Percentiles rank a stretch among this genome's conserved stretches.
These are phyloP conservation scores for Euproctis similis DNA, from an alignment of 2,888 invertebrate genomes.

Conservation along the genomic window DNA sequence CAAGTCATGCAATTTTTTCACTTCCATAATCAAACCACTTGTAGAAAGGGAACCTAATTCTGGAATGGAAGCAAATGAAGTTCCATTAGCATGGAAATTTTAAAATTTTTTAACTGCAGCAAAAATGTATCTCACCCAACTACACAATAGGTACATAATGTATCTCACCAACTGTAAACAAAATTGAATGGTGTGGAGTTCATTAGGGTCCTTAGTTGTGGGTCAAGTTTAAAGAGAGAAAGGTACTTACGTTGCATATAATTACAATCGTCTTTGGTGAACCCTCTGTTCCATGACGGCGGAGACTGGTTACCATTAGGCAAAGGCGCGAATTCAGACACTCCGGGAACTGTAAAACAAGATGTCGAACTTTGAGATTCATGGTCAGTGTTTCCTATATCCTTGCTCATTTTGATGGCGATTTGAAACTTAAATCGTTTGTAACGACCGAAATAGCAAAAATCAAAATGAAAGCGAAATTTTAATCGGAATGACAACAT, in stretches of 20 bases:
- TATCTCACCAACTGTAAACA: too few species aligned
- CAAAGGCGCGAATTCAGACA: slow-evolving; percentile 86
- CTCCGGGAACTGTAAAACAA: slow-evolving; percentile 86
- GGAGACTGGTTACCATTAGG: slow-evolving; percentile 75
- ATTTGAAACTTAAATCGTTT: slow-evolving; percentile 59
- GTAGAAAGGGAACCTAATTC: slow-evolving; percentile 85
- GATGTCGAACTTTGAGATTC: slow-evolving; percentile 47
- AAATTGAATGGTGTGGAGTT: too few species aligned
- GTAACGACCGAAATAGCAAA: slow-evolving; percentile 54
- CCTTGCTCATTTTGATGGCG: slow-evolving; percentile 49
- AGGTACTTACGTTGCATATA: slow-evolving; percentile 87
- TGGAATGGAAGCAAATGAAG: slow-evolving; percentile 54
- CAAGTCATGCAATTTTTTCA: slow-evolving; percentile 93
- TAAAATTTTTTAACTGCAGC: too few species aligned
- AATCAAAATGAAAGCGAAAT: slow-evolving; percentile 31
- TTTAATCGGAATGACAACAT: slow-evolving; percentile 57
- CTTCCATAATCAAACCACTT: slow-evolving; percentile 91
- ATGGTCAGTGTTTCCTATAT: slow-evolving; percentile 39
- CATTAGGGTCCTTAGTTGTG: too few species aligned
- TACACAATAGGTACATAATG: too few species aligned
- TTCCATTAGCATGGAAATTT: too few species aligned
- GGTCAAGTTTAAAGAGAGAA: too few species aligned
- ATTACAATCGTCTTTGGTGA: slow-evolving; percentile 83
- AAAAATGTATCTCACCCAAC: too few species aligned
- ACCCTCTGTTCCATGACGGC: slow-evolving; percentile 80